Percentiles rank a stretch among this genome's conserved stretches.
These are phyloP conservation scores for Drosophila ogumai DNA, from an alignment of 1,140 invertebrate genomes.

Conservation along the genomic window DNA sequence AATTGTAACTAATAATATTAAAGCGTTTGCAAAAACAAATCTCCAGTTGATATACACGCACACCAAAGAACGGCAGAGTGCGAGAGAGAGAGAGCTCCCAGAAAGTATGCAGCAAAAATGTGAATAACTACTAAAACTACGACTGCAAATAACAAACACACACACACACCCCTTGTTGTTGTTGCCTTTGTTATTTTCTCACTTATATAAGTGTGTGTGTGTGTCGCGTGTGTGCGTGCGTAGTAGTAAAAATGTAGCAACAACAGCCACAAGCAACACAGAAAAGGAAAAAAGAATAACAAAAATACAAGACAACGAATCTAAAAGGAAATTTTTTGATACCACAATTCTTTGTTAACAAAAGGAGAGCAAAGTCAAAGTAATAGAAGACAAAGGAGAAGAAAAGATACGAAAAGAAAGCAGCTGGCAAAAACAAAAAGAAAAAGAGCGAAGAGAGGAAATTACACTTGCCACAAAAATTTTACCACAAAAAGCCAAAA, in stretches of 20 bases:
- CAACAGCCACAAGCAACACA: conserved; percentile 5
- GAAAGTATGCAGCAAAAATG: conserved; percentile 52
- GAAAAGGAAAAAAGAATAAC: conserved; percentile 3
- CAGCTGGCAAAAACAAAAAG: conserved; percentile 38
- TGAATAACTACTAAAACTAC: conserved; percentile 36
- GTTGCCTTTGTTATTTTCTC: conserved; percentile 10
- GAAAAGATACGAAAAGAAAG: conserved; percentile 6
- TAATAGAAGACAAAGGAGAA: conserved; percentile 8
- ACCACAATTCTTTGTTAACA: conserved; percentile 37
- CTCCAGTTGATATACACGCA: neutral
- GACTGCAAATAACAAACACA: conserved; percentile 20
- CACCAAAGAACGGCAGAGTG: neutral
- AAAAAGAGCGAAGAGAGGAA: conserved; percentile 31
- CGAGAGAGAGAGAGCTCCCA: conserved; percentile 5
- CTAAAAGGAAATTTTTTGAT: conserved; percentile 36
- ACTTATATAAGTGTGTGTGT: conserved; percentile 46
- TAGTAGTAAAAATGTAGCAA: conserved; percentile 48
- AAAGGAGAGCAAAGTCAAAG: neutral
- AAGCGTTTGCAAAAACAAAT: neutral
- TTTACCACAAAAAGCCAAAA: conserved; percentile 29
- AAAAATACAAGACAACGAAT: conserved; percentile 44
- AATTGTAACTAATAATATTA: neutral
- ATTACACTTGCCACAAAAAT: conserved; percentile 57
- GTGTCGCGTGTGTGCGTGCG: conserved; percentile 20
- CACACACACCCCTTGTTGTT: conserved; percentile 19